A percentile compares a stretch with the other conserved stretches of the same genome.
phyloP scores from a whole-genome alignment of 2,113 vertebrate genomes.

The Fulica atra region DNA sequence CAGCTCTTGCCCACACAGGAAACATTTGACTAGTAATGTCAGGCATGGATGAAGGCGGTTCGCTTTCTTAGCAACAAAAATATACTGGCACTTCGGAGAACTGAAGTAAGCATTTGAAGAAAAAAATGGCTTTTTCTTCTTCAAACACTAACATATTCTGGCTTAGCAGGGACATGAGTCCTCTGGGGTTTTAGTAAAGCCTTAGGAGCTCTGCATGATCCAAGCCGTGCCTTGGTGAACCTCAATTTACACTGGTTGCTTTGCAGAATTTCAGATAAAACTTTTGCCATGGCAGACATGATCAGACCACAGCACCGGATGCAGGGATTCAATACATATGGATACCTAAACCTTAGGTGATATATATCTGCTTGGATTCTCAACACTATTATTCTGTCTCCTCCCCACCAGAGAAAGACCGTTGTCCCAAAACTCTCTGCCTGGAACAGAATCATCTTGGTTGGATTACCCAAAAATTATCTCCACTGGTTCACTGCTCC shows the following conservation, averaged over 20 bases:
- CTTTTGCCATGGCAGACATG: background rate
- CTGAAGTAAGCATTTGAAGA: background rate
- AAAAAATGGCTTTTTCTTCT: background rate
- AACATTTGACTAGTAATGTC: constrained; percentile 25
- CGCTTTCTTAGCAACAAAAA: background rate
- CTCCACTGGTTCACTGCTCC: background rate
- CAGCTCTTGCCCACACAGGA: constrained; percentile 45
- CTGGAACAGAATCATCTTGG: background rate
- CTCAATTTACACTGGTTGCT: background rate
- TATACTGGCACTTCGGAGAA: background rate
- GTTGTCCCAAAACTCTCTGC: background rate
- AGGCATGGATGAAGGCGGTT: constrained; percentile 21
- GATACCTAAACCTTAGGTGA: background rate
- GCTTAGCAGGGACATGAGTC: background rate
- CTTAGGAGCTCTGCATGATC: background rate
- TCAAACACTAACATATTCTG: background rate
- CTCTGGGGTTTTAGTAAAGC: background rate
- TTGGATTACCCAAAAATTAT: background rate
- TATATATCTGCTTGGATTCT: background rate
- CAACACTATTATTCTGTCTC: background rate
- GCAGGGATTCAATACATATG: background rate
- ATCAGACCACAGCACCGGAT: background rate
- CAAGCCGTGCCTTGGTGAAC: background rate
- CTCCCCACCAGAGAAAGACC: background rate
- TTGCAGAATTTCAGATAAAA: background rate